Conservation (phyloP, 2,113 vertebrate genomes). For the Accipiter cooperii region DNA sequence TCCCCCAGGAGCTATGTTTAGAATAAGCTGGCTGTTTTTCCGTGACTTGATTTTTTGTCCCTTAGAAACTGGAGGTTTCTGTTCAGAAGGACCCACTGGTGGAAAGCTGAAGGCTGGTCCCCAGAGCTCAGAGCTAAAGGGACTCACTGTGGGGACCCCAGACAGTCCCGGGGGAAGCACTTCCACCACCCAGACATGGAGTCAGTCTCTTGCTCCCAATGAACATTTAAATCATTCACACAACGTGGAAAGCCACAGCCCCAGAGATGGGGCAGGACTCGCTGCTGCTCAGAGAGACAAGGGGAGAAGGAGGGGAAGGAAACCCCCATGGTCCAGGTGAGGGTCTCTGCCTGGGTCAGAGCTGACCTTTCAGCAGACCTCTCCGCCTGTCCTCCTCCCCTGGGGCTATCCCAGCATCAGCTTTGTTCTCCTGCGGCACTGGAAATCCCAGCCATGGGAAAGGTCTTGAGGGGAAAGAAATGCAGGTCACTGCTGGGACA, state of each 20-base stretch:
- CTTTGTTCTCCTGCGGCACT: not conserved
- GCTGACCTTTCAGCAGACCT: not conserved
- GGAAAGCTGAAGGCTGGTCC: not conserved
- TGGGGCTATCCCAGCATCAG: not conserved
- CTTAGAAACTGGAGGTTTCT: not conserved
- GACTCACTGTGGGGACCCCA: not conserved
- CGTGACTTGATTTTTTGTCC: not conserved
- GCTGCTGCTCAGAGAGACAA: not conserved
- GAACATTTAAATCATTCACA: not conserved
- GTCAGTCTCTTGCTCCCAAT: not conserved
- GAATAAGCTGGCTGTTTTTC: not conserved
- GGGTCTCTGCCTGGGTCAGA: not conserved
- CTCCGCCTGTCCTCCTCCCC: not conserved
- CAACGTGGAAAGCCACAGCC: not conserved
- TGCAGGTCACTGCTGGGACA: constrained; percentile 10
- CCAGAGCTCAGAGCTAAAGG: not conserved
- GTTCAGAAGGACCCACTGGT: not conserved
- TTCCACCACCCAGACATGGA: not conserved
- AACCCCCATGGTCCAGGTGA: not conserved
- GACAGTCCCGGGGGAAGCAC: not conserved
- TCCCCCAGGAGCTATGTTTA: not conserved
- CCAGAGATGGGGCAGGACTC: not conserved
- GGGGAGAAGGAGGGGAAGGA: not conserved
- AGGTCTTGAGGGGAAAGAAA: not conserved
- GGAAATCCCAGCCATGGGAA: not conserved